Percentiles rank a stretch among this genome's conserved stretches.
Conservation (phyloP, 2,113 vertebrate species). For the Vimba vimba region DNA sequence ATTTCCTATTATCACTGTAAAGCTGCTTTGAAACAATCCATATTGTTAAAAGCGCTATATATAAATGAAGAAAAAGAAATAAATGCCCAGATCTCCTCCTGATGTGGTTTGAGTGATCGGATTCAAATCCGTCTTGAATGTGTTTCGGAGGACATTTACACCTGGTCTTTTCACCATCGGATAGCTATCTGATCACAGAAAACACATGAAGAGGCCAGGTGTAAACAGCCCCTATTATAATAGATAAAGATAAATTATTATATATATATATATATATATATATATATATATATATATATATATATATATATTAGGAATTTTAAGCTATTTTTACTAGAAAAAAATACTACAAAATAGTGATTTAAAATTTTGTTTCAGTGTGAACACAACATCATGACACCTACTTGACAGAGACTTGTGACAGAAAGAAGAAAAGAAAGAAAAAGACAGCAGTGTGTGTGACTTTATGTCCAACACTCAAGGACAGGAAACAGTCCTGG, state of each 20-base stretch:
- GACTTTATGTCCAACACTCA: background rate
- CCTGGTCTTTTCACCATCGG: too few species aligned
- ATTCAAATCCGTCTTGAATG: too few species aligned
- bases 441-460: background rate
- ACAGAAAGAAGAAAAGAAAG: conserved; percentile 6
- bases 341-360: background rate
- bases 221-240: background rate
- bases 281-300: background rate
- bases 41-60: too few species aligned
- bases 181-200: too few species aligned
- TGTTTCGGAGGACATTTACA: too few species aligned
- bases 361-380: background rate
- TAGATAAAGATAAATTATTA: background rate
- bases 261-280: background rate
- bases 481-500: conserved; percentile 34
- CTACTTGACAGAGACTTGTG: background rate
- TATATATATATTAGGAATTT: too few species aligned
- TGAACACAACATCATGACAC: background rate
- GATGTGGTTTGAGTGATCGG: too few species aligned
- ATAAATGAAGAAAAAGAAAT: too few species aligned
- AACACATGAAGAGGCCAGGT: too few species aligned
- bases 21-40: too few species aligned
- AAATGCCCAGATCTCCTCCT: too few species aligned
- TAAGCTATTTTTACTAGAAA: background rate
- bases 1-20: too few species aligned